These are phyloP conservation scores for Volucella zonaria DNA, from an alignment of 2,888 invertebrate species.

Conservation along the genomic window DNA sequence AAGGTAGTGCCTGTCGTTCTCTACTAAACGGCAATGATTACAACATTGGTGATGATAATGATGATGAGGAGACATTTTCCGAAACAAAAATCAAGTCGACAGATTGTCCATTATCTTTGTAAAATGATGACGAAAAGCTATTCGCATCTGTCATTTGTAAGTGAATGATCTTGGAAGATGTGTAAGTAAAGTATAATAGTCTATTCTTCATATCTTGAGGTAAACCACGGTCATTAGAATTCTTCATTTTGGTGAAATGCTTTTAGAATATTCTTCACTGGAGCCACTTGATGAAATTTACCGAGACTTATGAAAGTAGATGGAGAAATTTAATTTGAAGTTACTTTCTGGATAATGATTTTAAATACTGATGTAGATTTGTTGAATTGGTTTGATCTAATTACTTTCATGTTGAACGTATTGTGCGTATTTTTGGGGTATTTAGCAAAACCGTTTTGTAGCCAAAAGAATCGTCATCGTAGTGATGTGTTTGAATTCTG, in stretches of 20 bases:
- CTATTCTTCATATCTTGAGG: not conserved
- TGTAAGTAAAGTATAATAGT: not conserved
- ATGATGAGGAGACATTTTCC: constrained; percentile 8
- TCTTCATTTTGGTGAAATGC: not conserved
- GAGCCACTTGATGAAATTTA: constrained; percentile 2
- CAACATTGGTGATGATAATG: constrained; percentile 14
- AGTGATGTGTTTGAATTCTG: too few species aligned
- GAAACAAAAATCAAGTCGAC: constrained; percentile 24
- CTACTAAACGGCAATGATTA: constrained; percentile 8
- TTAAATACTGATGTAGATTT: too few species aligned
- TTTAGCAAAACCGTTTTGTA: too few species aligned
- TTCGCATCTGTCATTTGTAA: constrained; percentile 16
- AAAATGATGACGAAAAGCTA: constrained; percentile 29
- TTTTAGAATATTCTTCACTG: constrained; percentile 6
- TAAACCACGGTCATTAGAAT: constrained; percentile 34
- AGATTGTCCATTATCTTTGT: constrained; percentile 28
- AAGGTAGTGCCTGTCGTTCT: not conserved
- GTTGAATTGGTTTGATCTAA: too few species aligned
- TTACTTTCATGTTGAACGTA: too few species aligned
- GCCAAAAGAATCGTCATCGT: too few species aligned
- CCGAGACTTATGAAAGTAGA: too few species aligned
- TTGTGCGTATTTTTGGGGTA: too few species aligned
- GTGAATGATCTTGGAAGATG: constrained; percentile 16
- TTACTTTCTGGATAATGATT: too few species aligned
- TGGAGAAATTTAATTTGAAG: too few species aligned